Base-by-base conservation (phyloP, 2,888 invertebrate genomes). In the Apeira syringaria region DNA sequence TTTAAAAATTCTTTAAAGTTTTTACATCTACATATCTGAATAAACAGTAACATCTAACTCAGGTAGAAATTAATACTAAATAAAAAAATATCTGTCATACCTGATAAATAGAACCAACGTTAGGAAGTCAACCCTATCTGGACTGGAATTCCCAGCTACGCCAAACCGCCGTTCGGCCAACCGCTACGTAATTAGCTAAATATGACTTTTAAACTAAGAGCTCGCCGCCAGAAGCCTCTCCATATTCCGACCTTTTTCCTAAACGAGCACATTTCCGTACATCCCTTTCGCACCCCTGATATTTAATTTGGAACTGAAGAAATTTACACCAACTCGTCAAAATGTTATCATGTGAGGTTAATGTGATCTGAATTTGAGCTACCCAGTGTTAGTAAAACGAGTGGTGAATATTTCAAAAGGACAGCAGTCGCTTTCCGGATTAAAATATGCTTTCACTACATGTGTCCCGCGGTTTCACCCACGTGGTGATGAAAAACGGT, bases 151-250 rank as follows among this genome's bases (percentile, higher is more conserved):
- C 65, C 64, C 59, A 56, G 58, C 53, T 64, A 53, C 60, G 63
- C 65, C 64, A 59, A 62, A 63, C 71, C 65, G 62, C 64, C 64
- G 53, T 57, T 59, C 61, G 66, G 59, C 59, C 71, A 62, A 62
- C 74, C 70, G 61, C 75, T 68, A 61, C 65, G 71, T 83, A 83
- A 84, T 85, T 85, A 83, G 80, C 80, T 80, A 79, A 81, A 84
- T 84, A 83, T 80, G 76, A 81, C 81, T 82, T 83, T 80, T 76
- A 80, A 82, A 81, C 78, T 75, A 76, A 79, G 75, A 77, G 74
- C 71, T 62, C 64, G 64, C 59, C 44, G 64, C 68, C 64, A 69
- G 67, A 66, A 69, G 64, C 68, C 70, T 74, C 67, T 69, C 57
- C 63, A 66, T 72, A 69, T 71, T 67, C 68, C 57, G 61, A 68